phyloP scores from a whole-genome alignment of 2,797 vertebrate genomes.

The Paedocypris micromegethes region DNA sequence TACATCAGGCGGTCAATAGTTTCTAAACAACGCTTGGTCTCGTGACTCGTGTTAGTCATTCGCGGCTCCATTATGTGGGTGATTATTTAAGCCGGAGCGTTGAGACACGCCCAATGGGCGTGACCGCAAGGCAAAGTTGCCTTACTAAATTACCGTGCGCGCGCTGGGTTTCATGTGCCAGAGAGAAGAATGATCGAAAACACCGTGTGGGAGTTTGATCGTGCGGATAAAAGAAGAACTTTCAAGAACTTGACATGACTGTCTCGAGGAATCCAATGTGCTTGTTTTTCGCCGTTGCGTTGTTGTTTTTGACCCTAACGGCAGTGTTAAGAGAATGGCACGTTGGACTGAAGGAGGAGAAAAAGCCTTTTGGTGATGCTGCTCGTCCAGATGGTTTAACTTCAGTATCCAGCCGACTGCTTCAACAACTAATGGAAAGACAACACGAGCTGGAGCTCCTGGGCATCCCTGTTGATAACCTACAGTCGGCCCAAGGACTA shows the following conservation, averaged over 20 bases:
- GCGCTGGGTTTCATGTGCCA: slow-evolving; percentile 23
- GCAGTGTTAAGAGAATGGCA: slow-evolving; percentile 67
- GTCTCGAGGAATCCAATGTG: slow-evolving; percentile 62
- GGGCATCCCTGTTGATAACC: slow-evolving; percentile 44
- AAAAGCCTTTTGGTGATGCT: slow-evolving; percentile 45
- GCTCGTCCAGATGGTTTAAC: slow-evolving; percentile 48
- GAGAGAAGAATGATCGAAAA: slow-evolving; percentile 22
- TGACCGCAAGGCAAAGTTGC: slow-evolving; percentile 45
- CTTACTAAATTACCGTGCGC: slow-evolving; percentile 37
- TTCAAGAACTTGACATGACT: slow-evolving; percentile 51
- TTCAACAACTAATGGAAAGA: slow-evolving; percentile 61
- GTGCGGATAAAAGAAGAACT: slow-evolving; percentile 3
- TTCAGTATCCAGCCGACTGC: slow-evolving; percentile 55
- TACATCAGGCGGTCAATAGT: background rate
- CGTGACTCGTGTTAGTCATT: slow-evolving; percentile 7
- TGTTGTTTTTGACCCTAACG: slow-evolving; percentile 65
- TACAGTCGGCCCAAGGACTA: slow-evolving; percentile 9
- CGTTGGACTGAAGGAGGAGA: slow-evolving; percentile 51
- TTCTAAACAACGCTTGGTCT: background rate
- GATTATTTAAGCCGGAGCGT: slow-evolving; percentile 24
- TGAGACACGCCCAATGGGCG: slow-evolving; percentile 57
- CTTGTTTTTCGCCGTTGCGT: slow-evolving; percentile 61
- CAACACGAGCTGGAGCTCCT: slow-evolving; percentile 66
- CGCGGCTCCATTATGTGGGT: slow-evolving; percentile 27
- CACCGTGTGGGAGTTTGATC: background rate